Evolutionary conservation across 2,888 invertebrate species (phyloP), one percentile per base, ranked within the genome.

Genomic region (Biston stratarius): DNA sequence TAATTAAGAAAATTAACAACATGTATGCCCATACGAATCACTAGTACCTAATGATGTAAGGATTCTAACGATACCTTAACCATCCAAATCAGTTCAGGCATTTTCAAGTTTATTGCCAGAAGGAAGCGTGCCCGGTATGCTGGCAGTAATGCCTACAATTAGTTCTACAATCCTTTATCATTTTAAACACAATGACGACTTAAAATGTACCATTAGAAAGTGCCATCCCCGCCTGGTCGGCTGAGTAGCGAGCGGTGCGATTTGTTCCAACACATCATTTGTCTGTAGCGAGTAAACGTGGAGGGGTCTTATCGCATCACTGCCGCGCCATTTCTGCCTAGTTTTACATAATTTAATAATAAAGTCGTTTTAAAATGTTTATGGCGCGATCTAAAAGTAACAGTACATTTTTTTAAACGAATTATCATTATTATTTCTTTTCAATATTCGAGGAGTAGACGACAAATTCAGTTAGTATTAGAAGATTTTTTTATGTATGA

Each of bases 251-350:
- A 9, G 14, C 34, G 36, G 14, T 63, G 44, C 63, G 44, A 57
- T 57, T 64, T 33, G 64, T 64, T 58, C 14, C 58, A 45, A 55
- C 53, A 59, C 47, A 49, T 47, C 58, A 55, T 64, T 64, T 59
- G 58, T 60, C 48, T 57, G 36, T 48, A 12, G 36, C 14, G 52
- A 49, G 12, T 40, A 52, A 34, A 51, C 51, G 34, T 42, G 57
- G 62, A 56, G 67, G 61, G 60, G 6, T 38, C 64, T 87, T 87
- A 88, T 87, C 85, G 80, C 83, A 79, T 89, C 86, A 88, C 79
- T 80, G 81, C 73, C 85, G 85, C 81, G 79, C 87, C 89, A 88
- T 89, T 89, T 86, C 74, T 79, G 79, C 73, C 75, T 81, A 83
- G 83, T 77, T 88, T 87, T 84, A 85, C 87, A 88, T 88, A 85